Evolutionary conservation across 2,797 vertebrate genomes (phyloP).

Genomic region (Eulemur coronatus): DNA sequence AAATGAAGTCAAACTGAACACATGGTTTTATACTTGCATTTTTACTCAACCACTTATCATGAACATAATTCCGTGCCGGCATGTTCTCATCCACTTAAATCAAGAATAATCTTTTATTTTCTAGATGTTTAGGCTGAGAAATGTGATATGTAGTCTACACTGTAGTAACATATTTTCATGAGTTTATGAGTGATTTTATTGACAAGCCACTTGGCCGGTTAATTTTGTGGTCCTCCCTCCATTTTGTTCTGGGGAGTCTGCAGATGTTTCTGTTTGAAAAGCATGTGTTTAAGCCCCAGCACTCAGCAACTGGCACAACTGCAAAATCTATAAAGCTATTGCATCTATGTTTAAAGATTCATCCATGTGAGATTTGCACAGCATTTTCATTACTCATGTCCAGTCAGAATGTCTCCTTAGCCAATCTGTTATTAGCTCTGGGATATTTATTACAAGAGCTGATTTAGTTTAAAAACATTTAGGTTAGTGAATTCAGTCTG

Average conservation of each 20-base stretch:
- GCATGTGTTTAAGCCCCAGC: background rate
- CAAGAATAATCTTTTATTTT: background rate
- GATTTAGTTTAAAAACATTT: background rate
- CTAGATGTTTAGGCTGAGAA: background rate
- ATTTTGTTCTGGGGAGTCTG: background rate
- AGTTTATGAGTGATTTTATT: background rate
- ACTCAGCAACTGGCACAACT: background rate
- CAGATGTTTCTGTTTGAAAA: background rate
- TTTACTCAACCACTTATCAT: background rate
- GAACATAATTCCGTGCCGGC: background rate
- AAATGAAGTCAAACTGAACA: background rate
- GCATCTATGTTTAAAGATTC: background rate
- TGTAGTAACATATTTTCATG: background rate
- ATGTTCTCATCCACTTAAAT: background rate
- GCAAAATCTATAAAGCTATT: too few species aligned
- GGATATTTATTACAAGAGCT: background rate
- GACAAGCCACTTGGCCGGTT: background rate
- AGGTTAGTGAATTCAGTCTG: background rate
- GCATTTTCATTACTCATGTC: background rate
- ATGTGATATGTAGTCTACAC: background rate
- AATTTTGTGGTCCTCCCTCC: background rate
- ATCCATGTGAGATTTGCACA: background rate
- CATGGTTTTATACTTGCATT: background rate
- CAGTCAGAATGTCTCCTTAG: background rate
- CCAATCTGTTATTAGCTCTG: background rate